These are phyloP conservation scores for Monopis laevigella DNA, from an alignment of 2,888 invertebrate genomes.

Conservation along the genomic window DNA sequence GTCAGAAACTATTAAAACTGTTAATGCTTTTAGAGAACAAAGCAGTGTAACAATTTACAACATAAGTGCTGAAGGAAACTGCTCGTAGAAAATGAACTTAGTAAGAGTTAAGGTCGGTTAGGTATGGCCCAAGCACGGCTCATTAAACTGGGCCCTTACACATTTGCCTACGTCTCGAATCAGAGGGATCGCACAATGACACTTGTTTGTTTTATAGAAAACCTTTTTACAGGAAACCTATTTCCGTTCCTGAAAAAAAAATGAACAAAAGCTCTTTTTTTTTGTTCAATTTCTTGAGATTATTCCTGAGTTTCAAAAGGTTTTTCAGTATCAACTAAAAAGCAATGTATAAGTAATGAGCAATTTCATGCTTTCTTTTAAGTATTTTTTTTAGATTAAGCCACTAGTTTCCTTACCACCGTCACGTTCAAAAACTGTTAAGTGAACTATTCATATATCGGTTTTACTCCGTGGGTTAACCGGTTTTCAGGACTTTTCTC, in stretches of 20 bases:
- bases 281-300: background rate
- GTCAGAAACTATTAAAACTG: background rate
- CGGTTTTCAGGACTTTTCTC: too few relatives aligned
- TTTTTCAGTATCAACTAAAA: too few relatives aligned
- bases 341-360: too few relatives aligned
- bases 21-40: background rate
- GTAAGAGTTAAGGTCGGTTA: slow-evolving; percentile 9
- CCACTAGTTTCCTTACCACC: too few relatives aligned
- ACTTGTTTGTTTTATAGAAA: slow-evolving; percentile 45
- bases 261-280: background rate
- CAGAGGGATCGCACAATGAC: slow-evolving; percentile 38
- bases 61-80: background rate
- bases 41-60: background rate
- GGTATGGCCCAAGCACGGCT: slow-evolving; percentile 32
- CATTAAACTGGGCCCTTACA: slow-evolving; percentile 47
- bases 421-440: too few relatives aligned
- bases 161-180: slow-evolving; percentile 47
- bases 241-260: slow-evolving; percentile 21
- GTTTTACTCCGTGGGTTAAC: too few relatives aligned
- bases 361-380: too few relatives aligned
- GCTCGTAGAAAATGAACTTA: slow-evolving; percentile 8
- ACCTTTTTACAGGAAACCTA: slow-evolving; percentile 36
- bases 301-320: too few relatives aligned
- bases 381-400: too few relatives aligned
- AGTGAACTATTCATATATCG: too few relatives aligned